Base-by-base conservation (phyloP, 2,888 invertebrate genomes). In the Stenolophus ochropezus region DNA sequence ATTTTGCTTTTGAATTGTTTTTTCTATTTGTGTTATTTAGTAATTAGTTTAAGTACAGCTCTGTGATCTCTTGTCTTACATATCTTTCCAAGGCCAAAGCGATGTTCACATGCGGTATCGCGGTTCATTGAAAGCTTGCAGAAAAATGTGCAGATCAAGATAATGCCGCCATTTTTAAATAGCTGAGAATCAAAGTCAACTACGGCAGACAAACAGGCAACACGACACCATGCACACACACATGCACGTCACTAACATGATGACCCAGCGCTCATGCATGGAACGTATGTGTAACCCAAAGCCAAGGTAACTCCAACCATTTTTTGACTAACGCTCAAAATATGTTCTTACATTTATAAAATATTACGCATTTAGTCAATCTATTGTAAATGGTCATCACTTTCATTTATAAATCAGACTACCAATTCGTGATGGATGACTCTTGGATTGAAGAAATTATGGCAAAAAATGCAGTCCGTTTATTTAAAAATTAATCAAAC, bases 131-230 rank as follows among this genome's bases (percentile, higher is more conserved):
- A 42, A 42, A 42, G 33, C 33, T 42, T 42, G 33, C 33, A 42
- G 33, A 42, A 42, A 42, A 42, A 42, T 42, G 8, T 8, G 33
- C 33, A 42, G 33, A 42, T 42, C 33, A 11, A 1, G 33, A 42
- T 42, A 42, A 2, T 42, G 56, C 8, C 21, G 56, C 56, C 56
- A 56, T 56, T 8, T 56, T 56, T 56, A 56, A 56, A 56, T 21
- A 20, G 56, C 21, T 56, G 21, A 11, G 8, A 20, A 56, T 56
- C 56, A 21, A 56, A 56, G 56, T 56, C 33, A 11, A 42, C 33
- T 42, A 42, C 33, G 75, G 69, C 23, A 69, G 25, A 27, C 23
- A 21, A 58, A 23, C 20, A 21, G 58, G 27, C 69, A 25, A 23
- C 16, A 23, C 27, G 27, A 25, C 69, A 16, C 53, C 53, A 53